Conservation (phyloP, 2,113 vertebrate species). For the Ptyas mucosa region DNA sequence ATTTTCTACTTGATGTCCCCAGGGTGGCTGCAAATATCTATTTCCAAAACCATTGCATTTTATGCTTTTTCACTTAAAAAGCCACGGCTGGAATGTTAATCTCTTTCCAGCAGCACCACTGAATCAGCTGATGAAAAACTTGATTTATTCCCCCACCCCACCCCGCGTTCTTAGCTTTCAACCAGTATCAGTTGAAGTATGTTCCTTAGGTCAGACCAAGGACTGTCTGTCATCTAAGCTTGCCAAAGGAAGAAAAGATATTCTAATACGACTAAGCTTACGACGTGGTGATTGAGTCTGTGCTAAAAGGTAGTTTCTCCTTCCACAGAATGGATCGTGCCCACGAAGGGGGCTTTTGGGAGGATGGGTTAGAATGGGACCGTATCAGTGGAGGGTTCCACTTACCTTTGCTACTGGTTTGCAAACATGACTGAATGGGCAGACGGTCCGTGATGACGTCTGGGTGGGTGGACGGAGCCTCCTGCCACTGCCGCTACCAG, state of each 20-base stretch:
- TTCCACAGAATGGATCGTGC: not conserved
- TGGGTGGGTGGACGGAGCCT: no score
- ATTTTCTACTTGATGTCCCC: not conserved
- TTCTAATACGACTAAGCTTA: not conserved
- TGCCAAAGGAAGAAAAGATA: not conserved
- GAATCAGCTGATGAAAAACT: not conserved
- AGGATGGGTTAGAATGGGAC: not conserved
- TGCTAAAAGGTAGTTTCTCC: not conserved
- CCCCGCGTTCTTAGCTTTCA: not conserved
- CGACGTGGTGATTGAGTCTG: not conserved
- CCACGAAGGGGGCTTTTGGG: not conserved
- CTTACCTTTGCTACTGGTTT: no score
- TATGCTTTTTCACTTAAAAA: not conserved
- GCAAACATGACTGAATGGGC: no score
- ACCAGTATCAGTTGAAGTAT: not conserved
- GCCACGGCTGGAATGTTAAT: not conserved
- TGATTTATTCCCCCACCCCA: not conserved
- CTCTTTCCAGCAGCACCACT: not conserved
- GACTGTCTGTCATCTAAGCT: not conserved
- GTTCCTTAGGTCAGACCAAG: not conserved
- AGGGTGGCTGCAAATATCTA: not conserved
- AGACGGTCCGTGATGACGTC: no score
- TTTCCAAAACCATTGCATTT: constrained; percentile 6
- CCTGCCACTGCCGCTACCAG: no score
- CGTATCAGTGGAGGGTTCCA: no score